Percentiles rank a stretch among this genome's conserved stretches.
Evolutionary conservation across 2,113 vertebrate species (phyloP).

Genomic region (Paramisgurnus dabryanus): DNA sequence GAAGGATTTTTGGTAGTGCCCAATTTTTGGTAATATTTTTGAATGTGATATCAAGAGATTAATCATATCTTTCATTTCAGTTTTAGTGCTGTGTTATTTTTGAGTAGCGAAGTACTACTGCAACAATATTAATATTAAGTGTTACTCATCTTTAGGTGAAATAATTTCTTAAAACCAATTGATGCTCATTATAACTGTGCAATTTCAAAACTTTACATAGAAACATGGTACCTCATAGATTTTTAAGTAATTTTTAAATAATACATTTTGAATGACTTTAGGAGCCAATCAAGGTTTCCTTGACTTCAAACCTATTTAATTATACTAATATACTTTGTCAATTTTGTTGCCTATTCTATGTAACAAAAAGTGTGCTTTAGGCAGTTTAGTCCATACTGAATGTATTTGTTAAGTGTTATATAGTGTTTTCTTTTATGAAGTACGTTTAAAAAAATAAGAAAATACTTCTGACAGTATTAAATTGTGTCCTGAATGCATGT

Average conservation of each 20-base stretch:
- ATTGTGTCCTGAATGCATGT: not conserved
- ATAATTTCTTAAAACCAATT: not conserved
- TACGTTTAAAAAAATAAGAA: slow-evolving; percentile 16
- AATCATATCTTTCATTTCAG: not conserved
- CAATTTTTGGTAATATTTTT: not conserved
- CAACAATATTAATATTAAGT: not conserved
- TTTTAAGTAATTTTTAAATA: not conserved
- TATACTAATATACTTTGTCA: slow-evolving; percentile 2
- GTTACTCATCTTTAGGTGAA: not conserved
- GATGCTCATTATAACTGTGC: not conserved
- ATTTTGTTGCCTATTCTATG: not conserved
- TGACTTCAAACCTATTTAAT: not conserved
- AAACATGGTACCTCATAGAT: not conserved
- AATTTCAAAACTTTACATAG: not conserved
- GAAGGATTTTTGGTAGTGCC: too few species aligned
- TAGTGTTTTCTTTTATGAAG: slow-evolving; percentile 9
- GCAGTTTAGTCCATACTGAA: not conserved
- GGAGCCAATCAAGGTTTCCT: not conserved
- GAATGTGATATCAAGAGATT: not conserved
- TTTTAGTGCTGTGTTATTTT: too few species aligned
- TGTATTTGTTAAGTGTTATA: not conserved
- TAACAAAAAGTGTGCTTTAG: slow-evolving; percentile 1
- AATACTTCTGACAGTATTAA: not conserved
- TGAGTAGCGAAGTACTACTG: not conserved
- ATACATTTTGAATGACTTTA: not conserved